phyloP scores from a whole-genome alignment of 2,113 vertebrate genomes.

The Heliornis fulica region DNA sequence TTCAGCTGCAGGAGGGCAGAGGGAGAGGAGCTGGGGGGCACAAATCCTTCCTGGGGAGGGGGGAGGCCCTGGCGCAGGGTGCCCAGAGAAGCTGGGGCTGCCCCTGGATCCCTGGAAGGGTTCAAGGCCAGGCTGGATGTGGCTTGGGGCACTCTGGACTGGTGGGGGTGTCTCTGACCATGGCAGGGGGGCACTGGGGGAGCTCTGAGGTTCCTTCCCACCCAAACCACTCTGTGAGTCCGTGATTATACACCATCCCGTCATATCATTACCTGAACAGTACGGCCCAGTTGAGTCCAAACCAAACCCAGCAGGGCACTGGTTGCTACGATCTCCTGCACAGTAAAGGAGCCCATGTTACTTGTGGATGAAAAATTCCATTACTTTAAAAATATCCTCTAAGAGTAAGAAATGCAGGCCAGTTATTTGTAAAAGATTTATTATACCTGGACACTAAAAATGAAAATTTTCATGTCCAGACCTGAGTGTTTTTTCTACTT shows the following conservation, averaged over 20 bases:
- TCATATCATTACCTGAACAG: conserved; percentile 83
- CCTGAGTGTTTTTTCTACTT: neutral
- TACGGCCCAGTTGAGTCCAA: conserved; percentile 86
- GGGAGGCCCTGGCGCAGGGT: neutral
- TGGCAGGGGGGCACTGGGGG: neutral
- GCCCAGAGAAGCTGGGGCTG: neutral
- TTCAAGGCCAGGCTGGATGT: fast-evolving
- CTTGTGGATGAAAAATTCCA: neutral
- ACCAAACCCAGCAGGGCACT: conserved; percentile 88
- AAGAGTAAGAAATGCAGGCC: neutral
- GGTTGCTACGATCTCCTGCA: conserved; percentile 91
- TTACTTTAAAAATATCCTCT: neutral
- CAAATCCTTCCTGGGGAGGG: neutral
- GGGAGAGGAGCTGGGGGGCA: neutral
- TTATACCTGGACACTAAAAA: neutral
- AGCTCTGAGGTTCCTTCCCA: neutral
- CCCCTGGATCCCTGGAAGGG: neutral
- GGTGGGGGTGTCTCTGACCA: neutral
- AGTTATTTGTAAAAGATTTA: neutral
- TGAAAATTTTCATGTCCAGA: neutral
- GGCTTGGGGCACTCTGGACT: neutral
- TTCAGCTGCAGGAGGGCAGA: neutral
- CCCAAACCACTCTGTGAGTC: neutral
- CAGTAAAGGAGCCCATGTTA: conserved; percentile 2
- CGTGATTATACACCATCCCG: neutral